A percentile compares a stretch with the other conserved stretches of the same genome.
Conservation (phyloP, 2,888 invertebrate genomes). For the Troides helena region DNA sequence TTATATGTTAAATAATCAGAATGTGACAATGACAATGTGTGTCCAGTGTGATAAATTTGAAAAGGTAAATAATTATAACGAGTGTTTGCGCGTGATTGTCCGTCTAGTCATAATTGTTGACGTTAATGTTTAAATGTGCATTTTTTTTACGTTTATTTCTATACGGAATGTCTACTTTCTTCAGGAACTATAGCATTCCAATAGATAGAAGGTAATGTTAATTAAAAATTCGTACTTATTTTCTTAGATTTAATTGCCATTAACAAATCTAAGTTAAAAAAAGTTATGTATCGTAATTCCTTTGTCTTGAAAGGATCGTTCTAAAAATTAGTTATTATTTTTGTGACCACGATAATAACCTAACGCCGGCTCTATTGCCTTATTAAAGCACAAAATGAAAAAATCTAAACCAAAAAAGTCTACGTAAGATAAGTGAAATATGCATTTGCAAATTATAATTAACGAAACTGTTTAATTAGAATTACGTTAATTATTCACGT, state of each 20-base stretch:
- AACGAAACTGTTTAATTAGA: conserved; percentile 27
- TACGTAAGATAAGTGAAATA: conserved; percentile 19
- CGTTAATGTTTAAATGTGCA: conserved; percentile 50
- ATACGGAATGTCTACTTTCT: conserved; percentile 16
- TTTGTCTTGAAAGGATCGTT: conserved; percentile 69
- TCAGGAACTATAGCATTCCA: conserved; percentile 20
- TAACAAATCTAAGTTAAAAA: conserved; percentile 20
- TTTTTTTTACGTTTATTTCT: conserved; percentile 45
- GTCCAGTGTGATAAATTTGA: conserved; percentile 7
- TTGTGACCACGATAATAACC: conserved; percentile 34
- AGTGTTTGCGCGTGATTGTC: conserved; percentile 55
- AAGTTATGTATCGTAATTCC: conserved; percentile 37
- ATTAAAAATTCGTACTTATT: conserved; percentile 24
- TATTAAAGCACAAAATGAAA: conserved; percentile 32
- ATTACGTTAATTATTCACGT: conserved; percentile 36
- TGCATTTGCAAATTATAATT: conserved; percentile 47
- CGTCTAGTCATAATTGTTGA: conserved; percentile 66
- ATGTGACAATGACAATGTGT: not conserved
- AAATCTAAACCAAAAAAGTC: conserved; percentile 28
- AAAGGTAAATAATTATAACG: conserved; percentile 5
- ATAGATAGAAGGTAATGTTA: conserved; percentile 27
- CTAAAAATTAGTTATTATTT: conserved; percentile 35
- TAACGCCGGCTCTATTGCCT: conserved; percentile 31
- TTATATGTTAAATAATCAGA: not conserved
- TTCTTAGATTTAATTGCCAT: conserved; percentile 12